Base-by-base conservation (phyloP, 1,140 invertebrate species). In the Aleiodes sp. region DNA sequence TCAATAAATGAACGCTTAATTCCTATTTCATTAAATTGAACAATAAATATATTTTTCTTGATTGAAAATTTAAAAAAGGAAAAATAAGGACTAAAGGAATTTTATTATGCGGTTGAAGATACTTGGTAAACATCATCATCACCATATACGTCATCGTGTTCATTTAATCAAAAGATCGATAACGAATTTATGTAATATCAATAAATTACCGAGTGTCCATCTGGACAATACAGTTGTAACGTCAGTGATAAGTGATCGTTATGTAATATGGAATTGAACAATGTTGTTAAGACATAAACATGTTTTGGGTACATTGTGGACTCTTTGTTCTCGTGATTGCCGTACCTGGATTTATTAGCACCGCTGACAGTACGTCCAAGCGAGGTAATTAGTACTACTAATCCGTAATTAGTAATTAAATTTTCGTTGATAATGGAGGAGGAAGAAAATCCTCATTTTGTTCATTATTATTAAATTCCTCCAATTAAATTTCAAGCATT, bases 271-370 rank as follows among this genome's bases (percentile, higher is more conserved):
- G 82, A 84, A 84, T 79, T 85, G 80, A 86, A 86, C 82, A 84
- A 86, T 86, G 84, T 84, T 85, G 82, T 84, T 85, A 85, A 85
- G 81, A 86, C 83, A 76, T 85, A 86, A 86, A 85, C 79, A 86
- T 86, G 84, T 85, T 85, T 82, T 86, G 82, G 84, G 78, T 84
- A 86, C 82, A 80, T 78, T 86, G 80, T 82, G 84, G 84, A 86
- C 82, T 86, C 75, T 82, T 85, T 82, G 81, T 86, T 84, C 81
- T 85, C 81, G 82, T 86, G 79, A 86, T 86, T 82, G 81, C 78
- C 75, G 78, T 84, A 83, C 80, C 81, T 84, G 82, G 81, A 85
- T 85, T 85, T 82, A 83, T 83, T 82, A 85, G 77, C 78, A 85
- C 77, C 77, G 80, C 82, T 73, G 80, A 82, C 80, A 84, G 76